These are phyloP conservation scores for Flabesymbios commensalis DNA, from an alignment of 2,888 invertebrate genomes.

Conservation along the genomic window DNA sequence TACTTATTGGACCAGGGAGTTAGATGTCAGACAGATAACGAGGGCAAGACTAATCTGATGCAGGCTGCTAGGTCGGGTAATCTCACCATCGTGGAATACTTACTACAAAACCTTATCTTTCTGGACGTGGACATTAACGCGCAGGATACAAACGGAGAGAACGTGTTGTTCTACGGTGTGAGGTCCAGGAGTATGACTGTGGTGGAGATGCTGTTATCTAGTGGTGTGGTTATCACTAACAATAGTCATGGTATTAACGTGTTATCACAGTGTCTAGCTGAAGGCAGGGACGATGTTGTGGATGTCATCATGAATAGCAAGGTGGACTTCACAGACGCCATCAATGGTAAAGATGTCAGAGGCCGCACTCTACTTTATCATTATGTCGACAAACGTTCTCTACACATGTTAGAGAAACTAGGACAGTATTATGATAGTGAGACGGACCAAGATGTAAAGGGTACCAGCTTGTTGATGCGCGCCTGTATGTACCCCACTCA, in stretches of 20 bases:
- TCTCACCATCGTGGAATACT: constrained; percentile 23
- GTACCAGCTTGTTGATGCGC: constrained; percentile 31
- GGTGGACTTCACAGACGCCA: constrained; percentile 7
- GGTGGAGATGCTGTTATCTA: constrained; percentile 17
- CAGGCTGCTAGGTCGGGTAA: constrained; percentile 35
- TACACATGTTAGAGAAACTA: constrained; percentile 12
- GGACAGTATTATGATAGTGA: constrained; percentile 6
- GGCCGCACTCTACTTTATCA: constrained; percentile 31
- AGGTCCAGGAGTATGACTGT: constrained; percentile 19
- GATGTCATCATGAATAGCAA: constrained; percentile 13
- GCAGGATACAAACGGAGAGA: constrained; percentile 33
- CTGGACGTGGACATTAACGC: constrained; percentile 29
- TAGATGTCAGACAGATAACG: constrained; percentile 15
- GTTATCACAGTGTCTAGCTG: constrained; percentile 12
- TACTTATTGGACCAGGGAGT: constrained; percentile 25
- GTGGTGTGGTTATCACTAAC: constrained; percentile 18
- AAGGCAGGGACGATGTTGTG: constrained; percentile 14
- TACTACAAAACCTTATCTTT: constrained; percentile 19
- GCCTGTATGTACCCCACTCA: constrained; percentile 21
- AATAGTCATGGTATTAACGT: constrained; percentile 18
- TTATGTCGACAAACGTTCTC: constrained; percentile 26
- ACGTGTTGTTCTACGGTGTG: constrained; percentile 36
- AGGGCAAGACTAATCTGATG: constrained; percentile 35
- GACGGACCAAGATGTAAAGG: constrained; percentile 18
- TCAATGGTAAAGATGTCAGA: constrained; percentile 27